A percentile compares a stretch with the other conserved stretches of the same genome.
phyloP scores from a whole-genome alignment of 2,797 vertebrate species.

The Enteromius paludinosus region DNA sequence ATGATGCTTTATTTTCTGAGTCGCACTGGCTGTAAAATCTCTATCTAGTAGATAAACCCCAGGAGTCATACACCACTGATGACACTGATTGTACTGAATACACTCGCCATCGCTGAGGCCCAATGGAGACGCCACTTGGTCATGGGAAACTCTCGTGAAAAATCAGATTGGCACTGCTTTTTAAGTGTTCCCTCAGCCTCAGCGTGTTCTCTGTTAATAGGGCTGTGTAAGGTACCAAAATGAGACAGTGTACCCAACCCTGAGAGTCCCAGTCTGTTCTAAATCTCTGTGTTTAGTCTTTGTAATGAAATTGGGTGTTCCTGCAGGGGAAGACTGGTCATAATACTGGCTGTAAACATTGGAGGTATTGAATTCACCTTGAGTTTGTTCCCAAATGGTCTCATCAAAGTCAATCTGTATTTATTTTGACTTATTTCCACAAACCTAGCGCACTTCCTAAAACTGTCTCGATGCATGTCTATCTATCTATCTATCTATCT shows the following conservation, averaged over 20 bases:
- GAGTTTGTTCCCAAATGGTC: constrained; percentile 19
- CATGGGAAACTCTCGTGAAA: constrained; percentile 70
- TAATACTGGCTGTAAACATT: constrained; percentile 47
- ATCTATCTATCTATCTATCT: too few relatives aligned
- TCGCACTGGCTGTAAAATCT: constrained; percentile 52
- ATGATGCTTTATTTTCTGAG: constrained; percentile 43
- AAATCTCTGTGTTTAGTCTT: constrained; percentile 80
- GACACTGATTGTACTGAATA: constrained; percentile 71
- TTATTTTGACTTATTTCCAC: background rate
- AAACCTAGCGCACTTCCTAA: background rate
- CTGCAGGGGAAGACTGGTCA: constrained; percentile 27
- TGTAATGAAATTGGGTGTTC: constrained; percentile 44
- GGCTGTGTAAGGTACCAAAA: background rate
- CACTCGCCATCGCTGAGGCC: constrained; percentile 65
- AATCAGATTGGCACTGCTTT: constrained; percentile 33
- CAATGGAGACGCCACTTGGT: constrained; percentile 68
- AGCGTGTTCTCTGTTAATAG: constrained; percentile 33
- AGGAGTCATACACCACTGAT: constrained; percentile 49
- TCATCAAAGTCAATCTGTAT: background rate
- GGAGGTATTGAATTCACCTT: background rate
- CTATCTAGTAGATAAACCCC: constrained; percentile 62
- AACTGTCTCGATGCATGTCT: too few relatives aligned
- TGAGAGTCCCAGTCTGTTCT: constrained; percentile 61
- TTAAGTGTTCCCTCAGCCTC: constrained; percentile 53
- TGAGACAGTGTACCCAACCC: constrained; percentile 60